Base-by-base conservation (phyloP, 2,113 vertebrate species). In the Menura novaehollandiae region DNA sequence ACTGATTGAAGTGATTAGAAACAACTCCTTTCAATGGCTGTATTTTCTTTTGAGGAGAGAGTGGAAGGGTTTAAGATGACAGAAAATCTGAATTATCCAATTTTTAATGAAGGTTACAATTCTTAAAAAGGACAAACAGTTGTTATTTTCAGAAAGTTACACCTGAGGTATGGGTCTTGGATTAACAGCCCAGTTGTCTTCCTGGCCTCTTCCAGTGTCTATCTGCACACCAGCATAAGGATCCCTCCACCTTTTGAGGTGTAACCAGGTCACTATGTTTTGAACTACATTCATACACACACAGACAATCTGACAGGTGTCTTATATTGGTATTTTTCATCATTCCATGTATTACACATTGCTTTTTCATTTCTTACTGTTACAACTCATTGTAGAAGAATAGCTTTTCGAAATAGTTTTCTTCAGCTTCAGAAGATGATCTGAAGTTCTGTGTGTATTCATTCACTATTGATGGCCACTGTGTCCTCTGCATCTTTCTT, bases 1-100 rank as follows among this genome's bases (percentile, higher is more conserved):
- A 94, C 62, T 93, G 71, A 90, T 27, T 85, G 60, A 88, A 89
- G 43, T 78, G 75, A 74, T 91, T 86, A 90, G 83, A 63, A 94
- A 55, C 13, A 88, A 24, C 27, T 63, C 26, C 15, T 86, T 88
- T 85, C 39, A 3, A 3, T 52, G 18, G 3, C 26, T 69, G 7
- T 26, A 33, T 88, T 88, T 68, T 62, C 8, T 67, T 84, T 62
- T 27, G 39, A 60, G 23, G 69, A 77, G 10, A 83, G 43, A 76
- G 60, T 23, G 18, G 27, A 88, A 86, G 39, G 16, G 11, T 35
- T 88, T 77, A 47, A 37, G 37, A 62, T 52, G 19, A 47, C 16
- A 74, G 19, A 44, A 91, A 79, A 46, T 46, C 26, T 41, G 47
- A 80, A 58, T 62, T 43, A 47, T 11, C 1, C 0, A 69, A 8